These are phyloP conservation scores for Nemoura dubitans DNA, from an alignment of 2,888 invertebrate species.

Conservation along the genomic window DNA sequence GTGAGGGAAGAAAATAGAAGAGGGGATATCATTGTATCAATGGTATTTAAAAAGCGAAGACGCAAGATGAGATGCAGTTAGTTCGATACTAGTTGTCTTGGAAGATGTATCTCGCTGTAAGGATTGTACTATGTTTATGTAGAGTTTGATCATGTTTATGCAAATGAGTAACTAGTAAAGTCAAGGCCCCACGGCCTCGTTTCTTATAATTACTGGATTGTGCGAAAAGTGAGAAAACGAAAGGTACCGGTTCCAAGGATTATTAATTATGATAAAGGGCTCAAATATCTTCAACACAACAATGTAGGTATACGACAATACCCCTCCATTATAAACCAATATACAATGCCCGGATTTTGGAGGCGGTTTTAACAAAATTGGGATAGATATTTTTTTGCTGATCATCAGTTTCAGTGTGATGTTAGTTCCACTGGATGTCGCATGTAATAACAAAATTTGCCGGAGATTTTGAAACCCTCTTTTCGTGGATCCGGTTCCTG, in stretches of 20 bases:
- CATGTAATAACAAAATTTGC: no score
- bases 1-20: background rate
- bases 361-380: no score
- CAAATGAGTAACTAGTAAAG: background rate
- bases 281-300: no score
- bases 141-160: background rate
- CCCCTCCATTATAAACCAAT: no score
- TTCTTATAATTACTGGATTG: no score
- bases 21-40: background rate
- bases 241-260: background rate
- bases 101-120: background rate
- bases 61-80: conserved; percentile 19
- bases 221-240: background rate
- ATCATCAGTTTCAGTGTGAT: no score
- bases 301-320: no score
- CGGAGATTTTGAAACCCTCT: no score
- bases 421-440: no score
- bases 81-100: background rate
- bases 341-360: no score
- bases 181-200: background rate
- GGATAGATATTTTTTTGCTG: no score
- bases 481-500: no score
- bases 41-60: conserved; percentile 16
- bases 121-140: background rate
- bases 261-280: background rate